phyloP scores from a whole-genome alignment of 37 sponge, comb jelly and placozoan genomes.

The Corticium candelabrum region DNA sequence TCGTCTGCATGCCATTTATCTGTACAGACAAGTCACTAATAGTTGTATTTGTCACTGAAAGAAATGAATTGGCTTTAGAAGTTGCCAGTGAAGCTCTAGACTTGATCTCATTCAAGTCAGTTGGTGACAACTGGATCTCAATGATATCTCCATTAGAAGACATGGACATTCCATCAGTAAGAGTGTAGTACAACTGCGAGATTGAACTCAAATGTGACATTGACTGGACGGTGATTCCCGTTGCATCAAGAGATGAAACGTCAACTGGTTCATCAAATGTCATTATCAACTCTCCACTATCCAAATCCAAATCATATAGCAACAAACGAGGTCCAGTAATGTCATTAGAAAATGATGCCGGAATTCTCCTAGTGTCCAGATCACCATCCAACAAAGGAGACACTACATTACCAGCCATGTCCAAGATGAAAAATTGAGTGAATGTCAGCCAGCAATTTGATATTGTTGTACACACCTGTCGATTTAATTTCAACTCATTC shows the following conservation, averaged over 20 bases:
- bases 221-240: slow-evolving; percentile 50
- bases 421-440: slow-evolving; percentile 39
- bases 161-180: not conserved
- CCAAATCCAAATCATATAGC: slow-evolving; percentile 42
- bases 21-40: slow-evolving; percentile 48
- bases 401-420: slow-evolving; percentile 61
- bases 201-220: slow-evolving; percentile 6
- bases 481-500: slow-evolving; percentile 49
- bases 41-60: slow-evolving; percentile 39
- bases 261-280: slow-evolving; percentile 78
- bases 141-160: slow-evolving; percentile 20
- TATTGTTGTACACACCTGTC: slow-evolving; percentile 48
- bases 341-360: slow-evolving; percentile 43
- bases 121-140: slow-evolving; percentile 8
- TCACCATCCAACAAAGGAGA: slow-evolving; percentile 30
- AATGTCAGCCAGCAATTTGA: slow-evolving; percentile 74
- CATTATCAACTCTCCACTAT: slow-evolving; percentile 31
- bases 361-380: slow-evolving; percentile 8
- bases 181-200: slow-evolving; percentile 18
- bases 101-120: slow-evolving; percentile 60
- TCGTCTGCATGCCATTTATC: slow-evolving; percentile 32
- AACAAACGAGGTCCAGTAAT: slow-evolving; percentile 44
- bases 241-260: slow-evolving; percentile 27
- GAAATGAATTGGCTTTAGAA: slow-evolving; percentile 22
- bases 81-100: slow-evolving; percentile 24